Conservation (phyloP, 2,888 invertebrate genomes). For the Oscheius sp. region DNA sequence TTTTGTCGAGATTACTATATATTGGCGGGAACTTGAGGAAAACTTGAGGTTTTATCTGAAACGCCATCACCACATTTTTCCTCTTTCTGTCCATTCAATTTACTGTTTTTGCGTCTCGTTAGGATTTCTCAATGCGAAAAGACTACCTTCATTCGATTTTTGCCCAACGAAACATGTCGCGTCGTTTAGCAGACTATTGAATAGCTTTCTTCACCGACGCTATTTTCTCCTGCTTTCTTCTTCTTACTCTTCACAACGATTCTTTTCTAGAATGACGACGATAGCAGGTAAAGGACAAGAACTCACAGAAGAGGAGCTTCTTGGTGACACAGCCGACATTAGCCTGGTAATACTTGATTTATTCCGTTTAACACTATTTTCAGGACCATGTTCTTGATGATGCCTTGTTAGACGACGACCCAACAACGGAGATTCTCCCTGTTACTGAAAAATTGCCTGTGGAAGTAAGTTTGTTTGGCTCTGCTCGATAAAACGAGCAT, state of each 20-base stretch:
- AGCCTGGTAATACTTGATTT: slow-evolving; percentile 3
- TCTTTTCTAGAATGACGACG: background rate
- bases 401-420: slow-evolving; percentile 13
- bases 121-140: too few species aligned
- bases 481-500: background rate
- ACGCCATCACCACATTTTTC: too few species aligned
- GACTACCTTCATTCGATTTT: too few species aligned
- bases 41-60: too few species aligned
- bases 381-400: slow-evolving; percentile 29
- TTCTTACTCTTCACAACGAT: background rate
- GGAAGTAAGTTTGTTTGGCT: slow-evolving; percentile 29
- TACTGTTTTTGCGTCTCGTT: too few species aligned
- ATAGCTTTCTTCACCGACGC: background rate
- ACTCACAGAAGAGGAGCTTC: slow-evolving; percentile 18
- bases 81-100: too few species aligned
- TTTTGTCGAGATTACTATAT: too few species aligned
- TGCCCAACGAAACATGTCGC: background rate
- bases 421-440: background rate
- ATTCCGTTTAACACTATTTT: background rate
- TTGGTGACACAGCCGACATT: slow-evolving; percentile 8
- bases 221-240: background rate
- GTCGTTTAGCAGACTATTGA: background rate
- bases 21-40: too few species aligned
- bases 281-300: background rate
- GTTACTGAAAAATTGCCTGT: slow-evolving; percentile 13